phyloP scores from a whole-genome alignment of 2,888 invertebrate species.

The Hoplodrina ambigua region DNA sequence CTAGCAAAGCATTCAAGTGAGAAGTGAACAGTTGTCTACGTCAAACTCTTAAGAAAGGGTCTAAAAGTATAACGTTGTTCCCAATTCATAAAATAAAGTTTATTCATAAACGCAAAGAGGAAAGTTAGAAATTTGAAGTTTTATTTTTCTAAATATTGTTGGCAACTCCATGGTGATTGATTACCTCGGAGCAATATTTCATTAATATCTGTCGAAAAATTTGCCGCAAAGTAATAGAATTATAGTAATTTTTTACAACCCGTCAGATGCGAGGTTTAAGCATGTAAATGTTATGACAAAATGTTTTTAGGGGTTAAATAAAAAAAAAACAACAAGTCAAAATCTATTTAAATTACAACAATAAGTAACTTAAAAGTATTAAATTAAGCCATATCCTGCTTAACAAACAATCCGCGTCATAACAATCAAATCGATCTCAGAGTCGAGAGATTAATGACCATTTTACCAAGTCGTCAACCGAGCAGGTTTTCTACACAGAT shows the following conservation, averaged over 20 bases:
- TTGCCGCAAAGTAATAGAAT: slow-evolving; percentile 80
- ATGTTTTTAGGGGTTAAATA: background rate
- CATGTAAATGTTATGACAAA: slow-evolving; percentile 9
- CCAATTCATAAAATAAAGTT: slow-evolving; percentile 66
- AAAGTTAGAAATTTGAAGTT: slow-evolving; percentile 71
- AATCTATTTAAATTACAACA: background rate
- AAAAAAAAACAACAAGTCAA: slow-evolving; percentile 2
- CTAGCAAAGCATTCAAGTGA: slow-evolving; percentile 48
- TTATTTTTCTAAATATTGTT: slow-evolving; percentile 76
- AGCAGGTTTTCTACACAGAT: slow-evolving; percentile 59
- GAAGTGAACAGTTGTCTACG: slow-evolving; percentile 57
- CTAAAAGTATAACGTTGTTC: slow-evolving; percentile 64
- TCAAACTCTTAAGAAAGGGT: slow-evolving; percentile 62
- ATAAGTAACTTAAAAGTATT: background rate
- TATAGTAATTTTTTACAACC: slow-evolving; percentile 73
- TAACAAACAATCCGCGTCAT: slow-evolving; percentile 48
- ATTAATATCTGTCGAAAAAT: slow-evolving; percentile 87
- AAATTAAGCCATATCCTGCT: slow-evolving; percentile 39
- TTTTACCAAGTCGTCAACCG: slow-evolving; percentile 63
- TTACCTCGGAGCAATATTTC: slow-evolving; percentile 83
- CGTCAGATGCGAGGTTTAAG: slow-evolving; percentile 55
- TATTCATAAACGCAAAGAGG: slow-evolving; percentile 68
- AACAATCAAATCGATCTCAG: slow-evolving; percentile 57
- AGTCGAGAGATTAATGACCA: slow-evolving; percentile 62
- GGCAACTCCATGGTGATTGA: slow-evolving; percentile 82